A percentile compares a stretch with the other conserved stretches of the same genome.
These are phyloP conservation scores for Prosapia bicincta DNA, from an alignment of 2,888 invertebrate genomes.

Conservation along the genomic window DNA sequence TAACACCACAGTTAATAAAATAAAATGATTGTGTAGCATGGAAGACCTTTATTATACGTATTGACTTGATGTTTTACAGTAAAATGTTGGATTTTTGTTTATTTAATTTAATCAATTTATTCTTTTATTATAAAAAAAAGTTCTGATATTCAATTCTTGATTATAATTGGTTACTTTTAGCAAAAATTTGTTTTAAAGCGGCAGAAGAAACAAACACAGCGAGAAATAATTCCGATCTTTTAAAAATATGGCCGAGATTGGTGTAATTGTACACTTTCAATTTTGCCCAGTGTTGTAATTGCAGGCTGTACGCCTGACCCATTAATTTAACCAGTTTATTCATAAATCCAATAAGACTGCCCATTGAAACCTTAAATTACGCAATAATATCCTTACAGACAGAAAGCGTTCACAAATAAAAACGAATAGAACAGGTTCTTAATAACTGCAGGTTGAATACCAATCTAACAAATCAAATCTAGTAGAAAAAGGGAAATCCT, in stretches of 20 bases:
- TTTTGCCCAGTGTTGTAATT: neutral
- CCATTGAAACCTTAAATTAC: neutral
- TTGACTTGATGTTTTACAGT: too few species aligned
- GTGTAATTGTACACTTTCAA: neutral
- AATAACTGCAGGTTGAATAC: neutral
- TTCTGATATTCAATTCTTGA: too few species aligned
- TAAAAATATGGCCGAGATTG: neutral
- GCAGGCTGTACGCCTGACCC: neutral
- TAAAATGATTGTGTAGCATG: too few species aligned
- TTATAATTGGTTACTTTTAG: too few species aligned
- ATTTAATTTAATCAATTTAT: too few species aligned
- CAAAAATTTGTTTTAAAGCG: neutral
- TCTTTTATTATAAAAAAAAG: too few species aligned
- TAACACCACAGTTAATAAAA: too few species aligned
- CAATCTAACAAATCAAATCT: neutral
- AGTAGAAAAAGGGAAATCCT: neutral
- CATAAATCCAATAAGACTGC: neutral
- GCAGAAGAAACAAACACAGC: neutral
- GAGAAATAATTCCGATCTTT: neutral
- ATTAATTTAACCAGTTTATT: neutral
- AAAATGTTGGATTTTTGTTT: too few species aligned
- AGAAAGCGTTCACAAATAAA: neutral
- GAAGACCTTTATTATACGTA: too few species aligned
- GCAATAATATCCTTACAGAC: neutral
- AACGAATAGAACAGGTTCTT: neutral